A percentile compares a stretch with the other conserved stretches of the same genome.
These are phyloP conservation scores for Limanda limanda DNA, from an alignment of 2,113 vertebrate species.

Conservation along the genomic window DNA sequence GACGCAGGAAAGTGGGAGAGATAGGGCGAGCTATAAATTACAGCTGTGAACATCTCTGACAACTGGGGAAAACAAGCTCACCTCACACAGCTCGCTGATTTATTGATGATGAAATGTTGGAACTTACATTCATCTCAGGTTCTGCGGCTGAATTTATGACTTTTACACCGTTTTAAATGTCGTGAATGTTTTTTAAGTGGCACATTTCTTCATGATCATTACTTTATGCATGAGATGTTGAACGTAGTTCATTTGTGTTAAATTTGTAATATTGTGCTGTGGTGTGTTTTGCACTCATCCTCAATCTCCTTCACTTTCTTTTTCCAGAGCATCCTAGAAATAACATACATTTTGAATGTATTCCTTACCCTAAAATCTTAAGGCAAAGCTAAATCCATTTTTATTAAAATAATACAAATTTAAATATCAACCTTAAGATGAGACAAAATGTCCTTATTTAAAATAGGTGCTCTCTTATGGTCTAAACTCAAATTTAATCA, in stretches of 20 bases:
- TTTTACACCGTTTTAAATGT: neutral
- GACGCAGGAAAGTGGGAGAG: conserved; percentile 4
- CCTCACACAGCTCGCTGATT: conserved; percentile 1
- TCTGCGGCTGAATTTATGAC: neutral
- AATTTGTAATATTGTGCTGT: too few species aligned
- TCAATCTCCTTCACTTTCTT: neutral
- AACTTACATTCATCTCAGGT: conserved; percentile 5
- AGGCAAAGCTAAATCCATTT: too few species aligned
- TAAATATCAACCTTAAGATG: too few species aligned
- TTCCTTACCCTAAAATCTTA: too few species aligned
- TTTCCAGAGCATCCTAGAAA: neutral
- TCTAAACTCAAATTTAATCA: too few species aligned
- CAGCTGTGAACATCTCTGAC: conserved; percentile 23
- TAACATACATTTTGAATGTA: neutral
- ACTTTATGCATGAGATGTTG: too few species aligned
- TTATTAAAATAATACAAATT: too few species aligned
- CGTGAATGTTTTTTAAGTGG: neutral
- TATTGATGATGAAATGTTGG: conserved; percentile 22
- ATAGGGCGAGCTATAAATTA: conserved; percentile 29
- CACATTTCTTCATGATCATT: too few species aligned
- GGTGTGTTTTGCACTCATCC: too few species aligned
- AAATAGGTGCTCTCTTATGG: too few species aligned
- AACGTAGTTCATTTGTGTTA: too few species aligned
- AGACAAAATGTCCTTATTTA: too few species aligned
- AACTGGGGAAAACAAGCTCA: conserved; percentile 31